Evolutionary conservation across 2,888 invertebrate genomes (phyloP), one percentile per base, ranked within the genome.

Genomic region (Alentia gelatinosa): DNA sequence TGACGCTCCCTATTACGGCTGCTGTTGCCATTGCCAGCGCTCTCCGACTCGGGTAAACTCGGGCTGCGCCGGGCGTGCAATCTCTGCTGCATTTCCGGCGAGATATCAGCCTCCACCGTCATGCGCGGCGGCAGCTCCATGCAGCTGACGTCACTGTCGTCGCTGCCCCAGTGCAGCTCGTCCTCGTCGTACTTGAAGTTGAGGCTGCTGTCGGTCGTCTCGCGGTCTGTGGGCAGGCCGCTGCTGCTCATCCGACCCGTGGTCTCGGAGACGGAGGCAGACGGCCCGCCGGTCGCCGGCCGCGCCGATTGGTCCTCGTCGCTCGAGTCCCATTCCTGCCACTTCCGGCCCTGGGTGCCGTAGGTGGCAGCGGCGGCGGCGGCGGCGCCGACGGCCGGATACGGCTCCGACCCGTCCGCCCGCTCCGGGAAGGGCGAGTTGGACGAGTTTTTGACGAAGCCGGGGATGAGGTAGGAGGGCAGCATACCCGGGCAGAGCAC

Each of bases 401-500:
- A n/a, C 23, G 68, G 30, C 4, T 26, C 30, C 68, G 68, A 30
- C 30, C 79, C 37, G 5, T 35, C 79, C 15, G 79, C 79, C 39
- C 39, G 12, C 79, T 79, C 79, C n/a, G 79, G 79, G 39, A 23
- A 79, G 42, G 86, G 86, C n/a, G 86, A 86, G 50, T 47, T 86
- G 47, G 47, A 30, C 23, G 83, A 39, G 26, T 83, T 83, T 47
- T 86, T 86, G 50, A 50, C 50, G n/a, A 90, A 90, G 23, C 90
- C 90, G n/a, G 90, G 90, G 12, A 90, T 79, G 47, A 90, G 47
- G 83, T 74, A 90, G 50, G 63, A 26, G 40, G 91, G 91, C 39
- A 91, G n/a, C 83, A 91, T 74, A 30, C 91, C 91, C 26, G 91
- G 91, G 74, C 91, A 91, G 23, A 91, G 50, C 30, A 91, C 68